These are phyloP conservation scores for Notocelia uddmanniana DNA, from an alignment of 2,888 invertebrate species.

Conservation along the genomic window DNA sequence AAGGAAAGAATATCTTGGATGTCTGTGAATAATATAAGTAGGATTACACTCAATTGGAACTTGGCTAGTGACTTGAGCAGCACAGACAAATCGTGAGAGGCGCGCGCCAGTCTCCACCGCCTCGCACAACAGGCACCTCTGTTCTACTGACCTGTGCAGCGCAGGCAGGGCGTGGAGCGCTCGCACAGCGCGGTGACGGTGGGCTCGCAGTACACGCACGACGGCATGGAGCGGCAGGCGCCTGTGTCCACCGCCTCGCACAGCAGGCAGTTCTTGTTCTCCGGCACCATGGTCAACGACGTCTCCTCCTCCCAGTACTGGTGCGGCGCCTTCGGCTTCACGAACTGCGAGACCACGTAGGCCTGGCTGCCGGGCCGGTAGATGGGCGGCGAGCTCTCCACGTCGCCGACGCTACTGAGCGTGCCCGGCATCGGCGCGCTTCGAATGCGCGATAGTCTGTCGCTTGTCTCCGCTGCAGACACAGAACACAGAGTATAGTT, in stretches of 20 bases:
- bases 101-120: slow-evolving; percentile 77
- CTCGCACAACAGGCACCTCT: slow-evolving; percentile 48
- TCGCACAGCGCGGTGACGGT: slow-evolving; percentile 79
- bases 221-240: slow-evolving; percentile 77
- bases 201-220: slow-evolving; percentile 79
- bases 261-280: slow-evolving; percentile 78
- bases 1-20: too few relatives aligned
- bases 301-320: slow-evolving; percentile 82
- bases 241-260: slow-evolving; percentile 78
- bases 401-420: slow-evolving; percentile 73
- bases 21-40: too few relatives aligned
- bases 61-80: too few relatives aligned
- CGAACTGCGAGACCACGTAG: slow-evolving; percentile 79
- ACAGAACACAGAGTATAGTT: not conserved
- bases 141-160: slow-evolving; percentile 68
- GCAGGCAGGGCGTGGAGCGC: slow-evolving; percentile 73
- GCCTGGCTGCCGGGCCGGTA: slow-evolving; percentile 78
- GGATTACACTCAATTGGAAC: too few relatives aligned
- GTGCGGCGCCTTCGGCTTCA: slow-evolving; percentile 77
- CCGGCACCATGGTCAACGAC: slow-evolving; percentile 68
- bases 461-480: slow-evolving; percentile 10
- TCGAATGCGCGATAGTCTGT: slow-evolving; percentile 41
- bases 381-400: slow-evolving; percentile 72
- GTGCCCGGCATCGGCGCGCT: slow-evolving; percentile 67
- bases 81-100: too few relatives aligned